phyloP scores from a whole-genome alignment of 2,888 invertebrate genomes.

The Acronicta psi region DNA sequence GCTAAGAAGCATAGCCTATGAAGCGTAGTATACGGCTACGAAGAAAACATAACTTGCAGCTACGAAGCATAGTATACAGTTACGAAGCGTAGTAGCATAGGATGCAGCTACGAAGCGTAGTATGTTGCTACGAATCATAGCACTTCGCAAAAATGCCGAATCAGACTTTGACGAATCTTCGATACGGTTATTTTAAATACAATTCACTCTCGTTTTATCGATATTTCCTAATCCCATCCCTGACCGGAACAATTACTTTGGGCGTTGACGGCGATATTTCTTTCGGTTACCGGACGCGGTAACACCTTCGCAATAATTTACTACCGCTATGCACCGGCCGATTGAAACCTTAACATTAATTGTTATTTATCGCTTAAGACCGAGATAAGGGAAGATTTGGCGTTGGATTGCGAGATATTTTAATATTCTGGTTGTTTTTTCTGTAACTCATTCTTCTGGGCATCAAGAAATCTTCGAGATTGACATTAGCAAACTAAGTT shows the following conservation, averaged over 20 bases:
- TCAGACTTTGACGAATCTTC: neutral
- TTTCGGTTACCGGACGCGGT: slow-evolving; percentile 68
- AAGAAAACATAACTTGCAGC: slow-evolving; percentile 2
- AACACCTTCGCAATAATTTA: slow-evolving; percentile 71
- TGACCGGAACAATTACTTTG: slow-evolving; percentile 65
- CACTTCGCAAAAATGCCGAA: slow-evolving; percentile 2
- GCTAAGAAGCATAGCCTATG: too few relatives aligned
- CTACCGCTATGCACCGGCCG: slow-evolving; percentile 62
- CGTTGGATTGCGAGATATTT: neutral
- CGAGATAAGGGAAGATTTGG: slow-evolving; percentile 28
- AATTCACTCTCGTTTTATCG: slow-evolving; percentile 36
- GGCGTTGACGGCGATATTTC: slow-evolving; percentile 82
- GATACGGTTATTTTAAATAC: neutral
- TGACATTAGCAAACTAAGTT: too few relatives aligned
- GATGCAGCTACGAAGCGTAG: slow-evolving; percentile 24
- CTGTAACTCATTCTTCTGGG: too few relatives aligned
- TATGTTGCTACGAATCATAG: slow-evolving; percentile 12
- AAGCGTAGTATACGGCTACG: slow-evolving; percentile 19
- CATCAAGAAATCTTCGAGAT: too few relatives aligned
- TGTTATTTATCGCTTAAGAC: slow-evolving; percentile 71
- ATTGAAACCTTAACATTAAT: slow-evolving; percentile 81
- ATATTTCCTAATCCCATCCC: slow-evolving; percentile 54
- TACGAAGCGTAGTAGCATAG: slow-evolving; percentile 2
- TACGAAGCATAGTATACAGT: slow-evolving; percentile 12
- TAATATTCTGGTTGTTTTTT: neutral